Evolutionary conservation across 2,113 vertebrate genomes (phyloP).

Genomic region (Pterophyllum scalare): DNA sequence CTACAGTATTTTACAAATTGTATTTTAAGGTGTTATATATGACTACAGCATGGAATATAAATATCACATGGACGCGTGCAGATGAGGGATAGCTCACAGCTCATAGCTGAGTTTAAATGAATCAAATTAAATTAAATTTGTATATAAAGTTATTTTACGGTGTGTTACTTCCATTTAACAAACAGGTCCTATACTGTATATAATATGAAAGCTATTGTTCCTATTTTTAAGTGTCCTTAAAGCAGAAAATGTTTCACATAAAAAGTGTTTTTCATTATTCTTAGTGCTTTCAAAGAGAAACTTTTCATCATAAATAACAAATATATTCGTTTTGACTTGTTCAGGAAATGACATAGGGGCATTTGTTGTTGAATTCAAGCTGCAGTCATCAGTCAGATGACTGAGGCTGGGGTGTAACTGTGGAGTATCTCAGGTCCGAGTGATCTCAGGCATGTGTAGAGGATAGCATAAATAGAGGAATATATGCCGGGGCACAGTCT

Average conservation of each 20-base stretch:
- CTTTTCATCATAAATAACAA: not conserved
- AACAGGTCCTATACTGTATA: too few species aligned
- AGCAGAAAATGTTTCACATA: not conserved
- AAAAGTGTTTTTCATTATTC: not conserved
- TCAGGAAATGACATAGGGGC: not conserved
- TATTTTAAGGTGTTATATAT: too few species aligned
- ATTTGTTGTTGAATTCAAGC: not conserved
- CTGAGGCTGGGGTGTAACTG: constrained; percentile 7
- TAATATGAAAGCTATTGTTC: not conserved
- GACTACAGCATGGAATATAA: too few species aligned
- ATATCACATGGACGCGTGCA: too few species aligned
- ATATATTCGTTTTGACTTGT: not conserved
- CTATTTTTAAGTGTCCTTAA: not conserved
- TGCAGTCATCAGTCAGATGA: constrained; percentile 14
- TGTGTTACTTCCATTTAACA: too few species aligned
- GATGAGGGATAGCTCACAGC: too few species aligned
- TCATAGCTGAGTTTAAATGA: too few species aligned
- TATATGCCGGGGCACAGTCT: constrained; percentile 79
- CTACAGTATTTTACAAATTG: too few species aligned
- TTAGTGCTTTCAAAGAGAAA: not conserved
- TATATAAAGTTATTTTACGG: too few species aligned
- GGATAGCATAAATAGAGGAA: constrained; percentile 78
- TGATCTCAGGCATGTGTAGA: constrained; percentile 60
- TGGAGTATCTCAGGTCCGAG: constrained; percentile 36
- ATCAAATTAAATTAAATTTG: too few species aligned